phyloP scores from a whole-genome alignment of 1,140 invertebrate genomes.

The Penaeus indicus region DNA sequence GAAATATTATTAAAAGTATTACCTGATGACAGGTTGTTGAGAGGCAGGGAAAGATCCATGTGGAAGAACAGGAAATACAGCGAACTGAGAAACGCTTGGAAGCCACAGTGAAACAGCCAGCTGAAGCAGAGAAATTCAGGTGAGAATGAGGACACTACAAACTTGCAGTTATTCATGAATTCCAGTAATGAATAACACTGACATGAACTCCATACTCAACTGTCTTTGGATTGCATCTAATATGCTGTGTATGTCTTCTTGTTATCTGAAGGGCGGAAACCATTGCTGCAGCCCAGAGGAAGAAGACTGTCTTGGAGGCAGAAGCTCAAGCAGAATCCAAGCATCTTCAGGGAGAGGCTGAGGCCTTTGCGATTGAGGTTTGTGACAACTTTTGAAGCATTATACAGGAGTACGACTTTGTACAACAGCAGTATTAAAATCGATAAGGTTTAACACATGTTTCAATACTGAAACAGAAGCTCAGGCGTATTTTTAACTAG shows the following conservation, averaged over 20 bases:
- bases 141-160: background rate
- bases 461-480: no score
- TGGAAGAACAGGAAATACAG: slow-evolving; percentile 80
- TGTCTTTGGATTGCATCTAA: no score
- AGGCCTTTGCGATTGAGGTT: slow-evolving; percentile 92
- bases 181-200: background rate
- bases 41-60: slow-evolving; percentile 70
- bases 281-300: slow-evolving; percentile 89
- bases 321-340: slow-evolving; percentile 94
- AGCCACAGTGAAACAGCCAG: slow-evolving; percentile 88
- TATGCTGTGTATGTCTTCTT: background rate
- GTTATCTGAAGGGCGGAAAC: slow-evolving; percentile 82
- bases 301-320: slow-evolving; percentile 87
- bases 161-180: background rate
- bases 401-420: no score
- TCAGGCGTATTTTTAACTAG: no score
- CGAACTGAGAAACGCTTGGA: slow-evolving; percentile 88
- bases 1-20: no score
- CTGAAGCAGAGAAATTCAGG: slow-evolving; percentile 91
- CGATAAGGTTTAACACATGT: no score
- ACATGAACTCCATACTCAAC: background rate
- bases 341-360: slow-evolving; percentile 85
- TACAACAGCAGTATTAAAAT: no score
- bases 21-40: no score
- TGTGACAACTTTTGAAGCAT: slow-evolving; percentile 77